Percentiles rank a stretch among this genome's conserved stretches.
These are phyloP conservation scores for Danaus plexippus DNA, from an alignment of 1,140 invertebrate species.

Conservation along the genomic window DNA sequence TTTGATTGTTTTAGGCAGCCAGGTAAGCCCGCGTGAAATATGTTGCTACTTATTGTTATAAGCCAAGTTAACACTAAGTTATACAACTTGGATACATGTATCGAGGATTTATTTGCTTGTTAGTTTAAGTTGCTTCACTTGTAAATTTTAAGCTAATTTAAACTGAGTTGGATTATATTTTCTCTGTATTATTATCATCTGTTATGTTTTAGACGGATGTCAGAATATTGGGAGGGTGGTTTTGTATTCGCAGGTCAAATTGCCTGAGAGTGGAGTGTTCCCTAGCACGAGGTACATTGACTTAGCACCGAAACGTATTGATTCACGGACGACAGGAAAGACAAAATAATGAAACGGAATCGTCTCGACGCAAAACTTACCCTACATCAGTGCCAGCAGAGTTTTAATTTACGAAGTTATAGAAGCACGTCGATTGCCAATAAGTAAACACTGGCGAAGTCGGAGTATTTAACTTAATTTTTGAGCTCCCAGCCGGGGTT, in stretches of 20 bases:
- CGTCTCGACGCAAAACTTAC: slow-evolving; percentile 27
- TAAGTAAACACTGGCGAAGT: slow-evolving; percentile 61
- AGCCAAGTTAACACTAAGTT: slow-evolving; percentile 58
- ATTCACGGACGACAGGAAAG: slow-evolving; percentile 18
- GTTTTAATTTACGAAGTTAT: slow-evolving; percentile 62
- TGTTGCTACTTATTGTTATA: slow-evolving; percentile 59
- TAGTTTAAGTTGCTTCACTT: too few species aligned
- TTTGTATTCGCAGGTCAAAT: too few species aligned
- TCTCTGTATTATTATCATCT: too few species aligned
- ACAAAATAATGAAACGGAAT: slow-evolving; percentile 24
- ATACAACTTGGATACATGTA: slow-evolving; percentile 43
- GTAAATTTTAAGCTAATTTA: too few species aligned
- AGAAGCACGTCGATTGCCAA: slow-evolving; percentile 50
- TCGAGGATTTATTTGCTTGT: slow-evolving; percentile 8
- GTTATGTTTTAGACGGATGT: too few species aligned
- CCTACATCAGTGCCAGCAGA: slow-evolving; percentile 36
- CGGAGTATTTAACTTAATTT: slow-evolving; percentile 67
- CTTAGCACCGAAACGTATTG: slow-evolving; percentile 18
- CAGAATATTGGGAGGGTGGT: too few species aligned
- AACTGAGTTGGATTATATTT: too few species aligned
- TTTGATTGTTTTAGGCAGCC: slow-evolving; percentile 68
- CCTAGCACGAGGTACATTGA: slow-evolving; percentile 1
- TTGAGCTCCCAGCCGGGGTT: slow-evolving; percentile 52
- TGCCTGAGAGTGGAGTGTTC: too few species aligned
- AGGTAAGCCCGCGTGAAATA: slow-evolving; percentile 60